Evolutionary conservation across 2,888 invertebrate genomes (phyloP).

Genomic region (Hydrotaea diabolus): DNA sequence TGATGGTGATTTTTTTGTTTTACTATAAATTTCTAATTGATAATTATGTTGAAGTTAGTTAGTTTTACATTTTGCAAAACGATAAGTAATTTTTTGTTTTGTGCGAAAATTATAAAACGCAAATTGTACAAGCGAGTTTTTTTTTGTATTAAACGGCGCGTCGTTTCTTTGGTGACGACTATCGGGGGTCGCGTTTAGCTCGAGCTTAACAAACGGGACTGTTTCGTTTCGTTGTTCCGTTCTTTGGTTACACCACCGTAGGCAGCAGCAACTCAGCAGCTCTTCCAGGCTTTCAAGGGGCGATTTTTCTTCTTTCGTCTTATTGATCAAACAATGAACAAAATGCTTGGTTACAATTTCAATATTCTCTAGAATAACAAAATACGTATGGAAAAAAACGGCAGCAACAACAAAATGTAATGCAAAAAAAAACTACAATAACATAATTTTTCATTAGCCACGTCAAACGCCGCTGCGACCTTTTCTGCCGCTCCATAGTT

Average conservation of each 20-base stretch:
- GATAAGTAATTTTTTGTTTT: conserved; percentile 13
- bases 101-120: conserved; percentile 5
- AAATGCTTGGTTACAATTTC: conserved; percentile 47
- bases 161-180: neutral
- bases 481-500: neutral
- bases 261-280: neutral
- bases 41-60: conserved; percentile 3
- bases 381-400: conserved; percentile 7
- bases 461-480: neutral
- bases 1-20: conserved; percentile 15
- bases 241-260: neutral
- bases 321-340: conserved; percentile 64
- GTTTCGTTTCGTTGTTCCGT: conserved; percentile 19
- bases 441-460: conserved; percentile 28
- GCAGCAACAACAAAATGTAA: conserved; percentile 32
- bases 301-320: neutral
- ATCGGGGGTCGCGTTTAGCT: too few relatives aligned
- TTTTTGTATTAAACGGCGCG: neutral
- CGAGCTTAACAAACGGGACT: neutral
- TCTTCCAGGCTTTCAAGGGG: neutral
- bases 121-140: neutral
- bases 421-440: conserved; percentile 30
- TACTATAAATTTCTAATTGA: conserved; percentile 3
- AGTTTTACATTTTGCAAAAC: neutral
- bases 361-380: conserved; percentile 4